phyloP scores from a whole-genome alignment of 2,888 invertebrate species.

The Papilio gigon region DNA sequence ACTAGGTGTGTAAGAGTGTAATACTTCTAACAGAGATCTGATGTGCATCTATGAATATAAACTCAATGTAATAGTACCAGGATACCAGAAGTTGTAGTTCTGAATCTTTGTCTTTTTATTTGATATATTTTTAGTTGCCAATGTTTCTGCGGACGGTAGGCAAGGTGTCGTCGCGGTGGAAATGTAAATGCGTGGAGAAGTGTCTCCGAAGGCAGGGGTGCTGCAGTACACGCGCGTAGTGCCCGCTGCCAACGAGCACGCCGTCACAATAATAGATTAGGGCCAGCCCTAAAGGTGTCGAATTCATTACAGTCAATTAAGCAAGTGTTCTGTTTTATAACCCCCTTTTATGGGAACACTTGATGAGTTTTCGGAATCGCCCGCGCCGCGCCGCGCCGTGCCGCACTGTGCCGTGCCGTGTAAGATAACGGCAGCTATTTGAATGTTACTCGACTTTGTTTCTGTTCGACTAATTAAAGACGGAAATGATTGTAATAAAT shows the following conservation, averaged over 20 bases:
- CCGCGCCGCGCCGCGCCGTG: not conserved
- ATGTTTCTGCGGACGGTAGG: constrained; percentile 51
- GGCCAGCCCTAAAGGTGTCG: constrained; percentile 41
- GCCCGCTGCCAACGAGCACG: constrained; percentile 30
- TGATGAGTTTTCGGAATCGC: constrained; percentile 16
- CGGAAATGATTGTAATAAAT: not conserved
- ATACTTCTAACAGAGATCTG: no score
- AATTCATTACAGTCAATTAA: constrained; percentile 43
- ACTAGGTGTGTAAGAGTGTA: no score
- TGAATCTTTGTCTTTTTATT: not conserved
- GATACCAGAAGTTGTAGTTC: not conserved
- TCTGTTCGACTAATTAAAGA: constrained; percentile 23
- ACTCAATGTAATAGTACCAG: not conserved
- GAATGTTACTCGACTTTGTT: not conserved
- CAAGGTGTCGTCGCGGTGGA: constrained; percentile 61
- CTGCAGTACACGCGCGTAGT: not conserved
- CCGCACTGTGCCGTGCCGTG: not conserved
- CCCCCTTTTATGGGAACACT: constrained; percentile 6
- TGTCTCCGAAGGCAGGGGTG: constrained; percentile 47
- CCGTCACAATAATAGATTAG: constrained; percentile 43
- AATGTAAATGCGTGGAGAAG: constrained; percentile 60
- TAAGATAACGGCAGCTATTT: constrained; percentile 1
- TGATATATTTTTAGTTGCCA: not conserved
- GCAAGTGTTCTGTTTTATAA: constrained; percentile 27
- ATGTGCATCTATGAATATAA: no score